Evolutionary conservation across 2,888 invertebrate genomes (phyloP), one percentile per base, ranked within the genome.

Genomic region (Drosophila subquinaria): DNA sequence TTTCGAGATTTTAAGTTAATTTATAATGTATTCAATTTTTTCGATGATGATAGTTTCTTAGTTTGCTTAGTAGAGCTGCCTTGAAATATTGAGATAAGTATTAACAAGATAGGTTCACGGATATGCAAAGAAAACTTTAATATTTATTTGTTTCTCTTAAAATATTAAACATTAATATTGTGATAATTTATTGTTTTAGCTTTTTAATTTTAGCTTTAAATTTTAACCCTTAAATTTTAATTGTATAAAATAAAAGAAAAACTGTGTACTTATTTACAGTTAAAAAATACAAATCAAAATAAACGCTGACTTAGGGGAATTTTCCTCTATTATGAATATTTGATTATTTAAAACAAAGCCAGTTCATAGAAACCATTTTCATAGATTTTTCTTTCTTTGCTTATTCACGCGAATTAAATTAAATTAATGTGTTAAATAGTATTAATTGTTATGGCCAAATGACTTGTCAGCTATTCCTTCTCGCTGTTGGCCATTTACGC

Each of bases 401-500:
- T 35, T 33, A 11, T 35, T 13, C 55, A 20, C 43, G 13, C n/a
- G 43, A 56, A 57, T 27, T 45, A 35, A 45, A 56, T 23, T 45
- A 35, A 45, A 57, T 57, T 10, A 57, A 36, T 57, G 45, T 35
- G 35, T 23, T 57, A 36, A 59, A 17, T 48, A 30, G 36, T 48
- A 59, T 36, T 36, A 48, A 48, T 48, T 59, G 59, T 48, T 59
- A 48, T 59, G 23, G 59, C 59, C 59, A 42, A 51, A 20, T 51
- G 33, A 27, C 20, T 51, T 51, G 56, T 62, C 52, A 48, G 59
- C 59, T 3, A 38, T 57, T 47, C 45, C 36, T 57, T 47, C 17
- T 38, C 17, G 36, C 10, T 57, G 48, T 40, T 59, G 55, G 43
- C 43, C 47, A 72, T 73, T 50, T 68, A 68, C 68, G 51, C 77